Evolutionary conservation across 2,797 vertebrate genomes (phyloP), one percentile per base, ranked within the genome.

Genomic region (Epinephelus awoara): DNA sequence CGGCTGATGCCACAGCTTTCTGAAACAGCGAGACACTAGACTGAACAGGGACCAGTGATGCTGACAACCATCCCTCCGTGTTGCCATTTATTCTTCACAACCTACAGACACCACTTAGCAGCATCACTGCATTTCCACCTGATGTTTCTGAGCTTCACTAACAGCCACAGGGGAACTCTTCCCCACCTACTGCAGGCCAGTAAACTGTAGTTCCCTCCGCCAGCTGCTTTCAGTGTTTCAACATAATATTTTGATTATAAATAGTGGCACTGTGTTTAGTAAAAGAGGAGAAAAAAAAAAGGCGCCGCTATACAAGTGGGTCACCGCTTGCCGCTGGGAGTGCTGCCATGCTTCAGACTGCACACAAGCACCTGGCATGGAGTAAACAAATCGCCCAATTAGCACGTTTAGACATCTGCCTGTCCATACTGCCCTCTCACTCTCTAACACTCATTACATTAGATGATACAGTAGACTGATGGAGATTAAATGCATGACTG

Each of bases 391-490:
- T 84, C 50, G 73, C 50, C 89, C 87, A 91, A 92, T 95, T 92
- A 91, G 87, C 90, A 88, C 81, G 72, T 92, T 91, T 72, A 88
- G 93, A 92, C 92, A 91, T 92, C 91, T 94, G 92, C 89, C 92
- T 52, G 76, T 93, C 88, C 86, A 75, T 55, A 13, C 74, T 85
- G 75, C 81, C 84, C 86, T 75, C 79, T 85, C 67, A 44, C 82
- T 86, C 72, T 49, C 70, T 11, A 79, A 72, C 66, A 71, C 85
- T 84, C 79, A 78, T 78, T 75, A 76, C 79, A 79, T 87, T 80
- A 77, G 69, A 80, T 52, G 68, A 84, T 80, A 79, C 72, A 85
- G 77, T 54, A 67, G 87, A 84, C 87, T 86, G 88, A 88, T 77
- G 68, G 77, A 77, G 75, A 80, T 90, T 80, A 84, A 88, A 90